Conservation (phyloP, 2,888 invertebrate genomes). For the Parnassius mnemosyne region DNA sequence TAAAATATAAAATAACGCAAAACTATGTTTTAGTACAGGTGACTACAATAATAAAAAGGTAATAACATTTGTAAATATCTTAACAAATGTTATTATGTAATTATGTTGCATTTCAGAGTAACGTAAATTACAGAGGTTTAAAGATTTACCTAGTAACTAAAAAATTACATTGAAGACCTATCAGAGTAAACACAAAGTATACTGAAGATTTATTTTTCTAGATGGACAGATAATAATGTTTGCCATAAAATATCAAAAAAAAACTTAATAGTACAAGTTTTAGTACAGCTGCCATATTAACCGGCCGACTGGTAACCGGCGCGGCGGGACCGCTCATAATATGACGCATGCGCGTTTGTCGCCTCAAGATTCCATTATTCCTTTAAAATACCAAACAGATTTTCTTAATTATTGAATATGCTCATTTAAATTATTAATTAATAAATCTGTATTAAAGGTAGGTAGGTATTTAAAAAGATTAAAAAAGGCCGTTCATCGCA, state of each 20-base stretch:
- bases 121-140: too few species aligned
- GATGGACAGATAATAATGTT: background rate
- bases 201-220: background rate
- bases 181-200: background rate
- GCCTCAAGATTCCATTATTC: slow-evolving; percentile 9
- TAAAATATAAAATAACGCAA: background rate
- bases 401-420: background rate
- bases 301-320: too few species aligned
- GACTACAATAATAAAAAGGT: too few species aligned
- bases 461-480: background rate
- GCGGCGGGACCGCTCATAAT: background rate
- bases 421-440: background rate
- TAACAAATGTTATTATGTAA: too few species aligned
- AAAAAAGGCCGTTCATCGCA: background rate
- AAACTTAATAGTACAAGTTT: background rate
- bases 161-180: background rate
- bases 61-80: too few species aligned
- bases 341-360: slow-evolving; percentile 17
- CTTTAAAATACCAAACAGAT: slow-evolving; percentile 7
- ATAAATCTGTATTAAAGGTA: background rate
- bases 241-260: background rate
- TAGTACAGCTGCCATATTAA: background rate
- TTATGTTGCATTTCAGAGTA: too few species aligned
- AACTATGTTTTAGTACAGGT: slow-evolving; percentile 1
- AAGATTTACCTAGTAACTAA: too few species aligned